phyloP scores from a whole-genome alignment of 2,888 invertebrate species.

The Piscicola geometra region DNA sequence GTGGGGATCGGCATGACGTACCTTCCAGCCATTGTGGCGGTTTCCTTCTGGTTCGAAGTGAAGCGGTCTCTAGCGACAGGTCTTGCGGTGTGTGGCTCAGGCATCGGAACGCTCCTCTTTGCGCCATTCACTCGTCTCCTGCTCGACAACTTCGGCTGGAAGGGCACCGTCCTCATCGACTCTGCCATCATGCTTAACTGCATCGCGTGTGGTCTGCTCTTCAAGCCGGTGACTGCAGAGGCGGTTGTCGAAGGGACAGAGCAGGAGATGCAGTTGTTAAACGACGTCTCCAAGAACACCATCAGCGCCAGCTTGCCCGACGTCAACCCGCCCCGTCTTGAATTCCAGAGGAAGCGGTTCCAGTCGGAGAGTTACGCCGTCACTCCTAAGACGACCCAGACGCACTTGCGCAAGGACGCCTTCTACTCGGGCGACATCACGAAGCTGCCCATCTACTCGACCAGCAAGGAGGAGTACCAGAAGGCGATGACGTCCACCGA shows the following conservation, averaged over 20 bases:
- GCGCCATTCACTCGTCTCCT: slow-evolving; percentile 64
- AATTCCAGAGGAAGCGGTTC: background rate
- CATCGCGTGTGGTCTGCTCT: slow-evolving; percentile 81
- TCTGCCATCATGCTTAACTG: slow-evolving; percentile 81
- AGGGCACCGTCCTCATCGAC: slow-evolving; percentile 76
- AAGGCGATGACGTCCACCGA: slow-evolving; percentile 49
- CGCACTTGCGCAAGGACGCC: slow-evolving; percentile 79
- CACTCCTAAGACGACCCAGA: slow-evolving; percentile 55
- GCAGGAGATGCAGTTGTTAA: slow-evolving; percentile 20
- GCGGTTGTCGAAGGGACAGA: background rate
- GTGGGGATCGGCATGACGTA: slow-evolving; percentile 94
- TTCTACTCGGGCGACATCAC: slow-evolving; percentile 77
- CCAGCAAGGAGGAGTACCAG: slow-evolving; percentile 52
- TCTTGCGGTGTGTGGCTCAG: slow-evolving; percentile 90
- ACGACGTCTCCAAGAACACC: background rate
- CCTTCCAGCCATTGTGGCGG: slow-evolving; percentile 93
- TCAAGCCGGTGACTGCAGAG: slow-evolving; percentile 64
- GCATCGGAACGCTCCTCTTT: slow-evolving; percentile 87
- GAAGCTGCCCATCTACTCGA: slow-evolving; percentile 58
- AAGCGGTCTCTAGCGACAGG: slow-evolving; percentile 90
- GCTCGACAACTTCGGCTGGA: slow-evolving; percentile 69
- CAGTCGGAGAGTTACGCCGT: background rate
- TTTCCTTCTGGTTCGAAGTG: slow-evolving; percentile 93
- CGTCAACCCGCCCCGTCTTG: background rate
- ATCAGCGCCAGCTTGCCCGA: background rate